phyloP scores from a whole-genome alignment of 1,140 invertebrate species.

The Andrena cerasifolii region DNA sequence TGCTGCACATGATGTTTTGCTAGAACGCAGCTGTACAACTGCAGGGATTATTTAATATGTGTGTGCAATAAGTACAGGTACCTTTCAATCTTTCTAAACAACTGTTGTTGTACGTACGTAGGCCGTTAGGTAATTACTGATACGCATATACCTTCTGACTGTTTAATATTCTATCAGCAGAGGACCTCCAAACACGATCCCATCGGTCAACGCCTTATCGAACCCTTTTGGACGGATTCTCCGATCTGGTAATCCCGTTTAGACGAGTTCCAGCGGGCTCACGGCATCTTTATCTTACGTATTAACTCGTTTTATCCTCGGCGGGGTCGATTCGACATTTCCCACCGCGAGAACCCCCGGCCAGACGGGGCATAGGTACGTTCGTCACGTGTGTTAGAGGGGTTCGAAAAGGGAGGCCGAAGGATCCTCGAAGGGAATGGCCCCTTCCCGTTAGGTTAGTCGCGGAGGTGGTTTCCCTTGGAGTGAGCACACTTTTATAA shows the following conservation, averaged over 20 bases:
- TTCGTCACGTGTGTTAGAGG: constrained; percentile 65
- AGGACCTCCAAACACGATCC: background rate
- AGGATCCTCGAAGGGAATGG: constrained; percentile 50
- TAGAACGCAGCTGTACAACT: background rate
- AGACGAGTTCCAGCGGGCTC: background rate
- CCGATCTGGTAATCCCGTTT: background rate
- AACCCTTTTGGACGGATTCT: background rate
- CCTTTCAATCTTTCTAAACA: no score
- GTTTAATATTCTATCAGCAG: background rate
- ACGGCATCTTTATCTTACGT: background rate
- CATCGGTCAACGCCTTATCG: background rate
- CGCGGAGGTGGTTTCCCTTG: constrained; percentile 49
- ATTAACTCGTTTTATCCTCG: constrained; percentile 17
- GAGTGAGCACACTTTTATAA: constrained; percentile 79
- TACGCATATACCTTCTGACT: no score
- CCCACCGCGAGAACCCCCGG: background rate
- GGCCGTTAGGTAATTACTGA: no score
- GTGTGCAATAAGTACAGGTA: background rate
- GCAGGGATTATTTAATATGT: background rate
- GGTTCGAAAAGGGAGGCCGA: constrained; percentile 43
- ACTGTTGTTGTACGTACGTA: no score
- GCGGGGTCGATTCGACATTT: background rate
- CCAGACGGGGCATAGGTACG: constrained; percentile 60
- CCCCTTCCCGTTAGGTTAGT: constrained; percentile 69
- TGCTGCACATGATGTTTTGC: no score